Evolutionary conservation across 2,797 vertebrate genomes (phyloP).

Genomic region (Trachurus trachurus): DNA sequence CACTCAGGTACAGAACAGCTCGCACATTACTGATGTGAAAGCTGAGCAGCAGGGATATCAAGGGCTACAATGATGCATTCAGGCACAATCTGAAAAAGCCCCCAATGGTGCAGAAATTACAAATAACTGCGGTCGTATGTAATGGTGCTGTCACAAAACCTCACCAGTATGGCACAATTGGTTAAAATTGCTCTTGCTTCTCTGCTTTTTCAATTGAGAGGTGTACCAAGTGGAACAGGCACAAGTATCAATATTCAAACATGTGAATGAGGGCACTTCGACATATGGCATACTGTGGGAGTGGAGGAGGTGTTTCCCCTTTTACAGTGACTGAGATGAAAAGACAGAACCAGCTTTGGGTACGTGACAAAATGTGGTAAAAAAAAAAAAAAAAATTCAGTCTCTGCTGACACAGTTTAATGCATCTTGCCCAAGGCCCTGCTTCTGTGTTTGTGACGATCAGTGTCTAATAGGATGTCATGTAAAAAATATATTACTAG

Average conservation of each 20-base stretch:
- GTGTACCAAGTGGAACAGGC: background rate
- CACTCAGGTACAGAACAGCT: too few species aligned
- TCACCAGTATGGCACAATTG: background rate
- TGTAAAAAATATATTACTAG: background rate
- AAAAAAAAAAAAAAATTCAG: background rate
- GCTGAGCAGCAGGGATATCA: too few species aligned
- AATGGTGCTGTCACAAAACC: background rate
- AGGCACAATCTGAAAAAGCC: background rate
- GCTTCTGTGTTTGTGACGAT: conserved; percentile 5
- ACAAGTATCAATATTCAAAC: background rate
- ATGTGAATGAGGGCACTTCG: background rate
- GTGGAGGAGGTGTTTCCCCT: background rate
- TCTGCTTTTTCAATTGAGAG: conserved; percentile 3
- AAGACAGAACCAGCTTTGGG: background rate
- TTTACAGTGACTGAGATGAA: background rate
- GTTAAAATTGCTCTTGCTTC: conserved; percentile 5
- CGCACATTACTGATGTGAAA: too few species aligned
- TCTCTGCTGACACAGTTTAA: background rate
- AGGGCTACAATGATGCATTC: too few species aligned
- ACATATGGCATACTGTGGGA: background rate
- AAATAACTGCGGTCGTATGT: background rate
- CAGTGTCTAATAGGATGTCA: background rate
- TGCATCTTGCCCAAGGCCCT: background rate
- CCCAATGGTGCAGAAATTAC: background rate
- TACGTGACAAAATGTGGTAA: background rate